These are phyloP conservation scores for Palloptera scutellata DNA, from an alignment of 2,888 invertebrate species.

Conservation along the genomic window DNA sequence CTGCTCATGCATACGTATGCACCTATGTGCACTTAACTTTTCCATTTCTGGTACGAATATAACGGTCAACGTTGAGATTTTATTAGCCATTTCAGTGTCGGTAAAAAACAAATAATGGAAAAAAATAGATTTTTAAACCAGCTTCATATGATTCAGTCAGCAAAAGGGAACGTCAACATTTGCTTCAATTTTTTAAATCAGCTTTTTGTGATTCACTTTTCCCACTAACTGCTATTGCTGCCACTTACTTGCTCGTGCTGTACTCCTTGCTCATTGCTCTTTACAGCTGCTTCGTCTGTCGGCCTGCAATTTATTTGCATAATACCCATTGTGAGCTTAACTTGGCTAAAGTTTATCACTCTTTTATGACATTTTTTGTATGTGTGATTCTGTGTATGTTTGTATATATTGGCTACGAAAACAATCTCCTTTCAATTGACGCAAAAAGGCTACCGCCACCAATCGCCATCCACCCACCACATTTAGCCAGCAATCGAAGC, in stretches of 20 bases:
- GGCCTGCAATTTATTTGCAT: constrained; percentile 48
- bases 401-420: background rate
- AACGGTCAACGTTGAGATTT: constrained; percentile 55
- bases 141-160: constrained; percentile 2
- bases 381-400: no score
- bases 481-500: background rate
- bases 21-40: constrained; percentile 31
- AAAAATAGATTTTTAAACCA: constrained; percentile 1
- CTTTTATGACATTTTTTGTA: constrained; percentile 26
- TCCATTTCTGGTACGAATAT: constrained; percentile 51
- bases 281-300: constrained; percentile 6
- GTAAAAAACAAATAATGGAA: constrained; percentile 34
- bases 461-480: background rate
- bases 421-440: constrained; percentile 6
- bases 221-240: constrained; percentile 17
- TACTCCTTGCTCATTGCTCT: constrained; percentile 45
- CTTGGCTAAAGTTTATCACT: constrained; percentile 24
- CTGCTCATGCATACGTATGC: background rate
- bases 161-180: background rate
- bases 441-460: background rate
- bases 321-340: constrained; percentile 37
- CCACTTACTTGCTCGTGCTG: constrained; percentile 21
- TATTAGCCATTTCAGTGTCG: constrained; percentile 56
- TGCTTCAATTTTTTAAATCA: background rate
- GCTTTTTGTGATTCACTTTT: constrained; percentile 38